Evolutionary conservation across 2,113 vertebrate genomes (phyloP).

Genomic region (Garra rufa): DNA sequence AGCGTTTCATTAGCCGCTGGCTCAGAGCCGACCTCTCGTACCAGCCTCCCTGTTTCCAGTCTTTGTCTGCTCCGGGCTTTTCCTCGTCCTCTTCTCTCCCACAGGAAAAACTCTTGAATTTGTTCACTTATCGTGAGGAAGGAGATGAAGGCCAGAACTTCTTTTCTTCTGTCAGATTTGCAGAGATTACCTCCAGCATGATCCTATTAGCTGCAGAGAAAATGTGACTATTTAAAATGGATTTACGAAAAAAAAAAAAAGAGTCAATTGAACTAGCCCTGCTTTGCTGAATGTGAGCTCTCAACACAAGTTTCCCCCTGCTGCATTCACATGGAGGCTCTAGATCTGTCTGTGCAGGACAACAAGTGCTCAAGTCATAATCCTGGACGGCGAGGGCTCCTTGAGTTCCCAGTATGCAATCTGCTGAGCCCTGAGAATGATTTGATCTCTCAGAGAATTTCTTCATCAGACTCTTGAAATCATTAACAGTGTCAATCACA

Average conservation of each 20-base stretch:
- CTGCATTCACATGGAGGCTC: conserved; percentile 69
- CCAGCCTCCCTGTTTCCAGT: conserved; percentile 66
- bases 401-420: conserved; percentile 71
- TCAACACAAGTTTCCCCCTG: conserved; percentile 57
- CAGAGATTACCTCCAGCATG: conserved; percentile 80
- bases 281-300: conserved; percentile 63
- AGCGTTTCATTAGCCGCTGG: background rate
- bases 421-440: conserved; percentile 71
- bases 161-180: conserved; percentile 79
- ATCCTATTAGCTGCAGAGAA: conserved; percentile 80
- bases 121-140: conserved; percentile 81
- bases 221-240: conserved; percentile 82
- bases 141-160: conserved; percentile 80
- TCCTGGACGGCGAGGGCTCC: conserved; percentile 74
- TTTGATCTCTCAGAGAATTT: conserved; percentile 73
- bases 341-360: conserved; percentile 72
- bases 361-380: conserved; percentile 76
- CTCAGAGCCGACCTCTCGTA: background rate
- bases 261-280: conserved; percentile 66
- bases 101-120: conserved; percentile 80
- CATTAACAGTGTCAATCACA: conserved; percentile 53
- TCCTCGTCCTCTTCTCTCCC: conserved; percentile 66
- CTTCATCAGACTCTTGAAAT: conserved; percentile 71
- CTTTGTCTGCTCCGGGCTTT: conserved; percentile 62
- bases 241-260: conserved; percentile 80